Conservation (phyloP, 2,797 vertebrate species). For the Squalus acanthias region DNA sequence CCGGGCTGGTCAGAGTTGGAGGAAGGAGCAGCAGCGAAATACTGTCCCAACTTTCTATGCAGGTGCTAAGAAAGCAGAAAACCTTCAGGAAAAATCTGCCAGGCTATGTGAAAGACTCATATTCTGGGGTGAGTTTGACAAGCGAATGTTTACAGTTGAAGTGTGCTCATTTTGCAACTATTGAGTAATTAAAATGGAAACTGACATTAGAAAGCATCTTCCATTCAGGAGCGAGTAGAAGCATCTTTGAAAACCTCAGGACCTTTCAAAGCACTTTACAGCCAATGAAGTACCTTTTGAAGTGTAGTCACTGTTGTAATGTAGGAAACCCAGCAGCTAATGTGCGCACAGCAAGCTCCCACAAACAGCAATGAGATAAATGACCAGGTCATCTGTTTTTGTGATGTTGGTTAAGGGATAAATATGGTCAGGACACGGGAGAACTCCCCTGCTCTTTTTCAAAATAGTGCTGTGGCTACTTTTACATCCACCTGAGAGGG, state of each 20-base stretch:
- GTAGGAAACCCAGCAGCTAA: too few relatives aligned
- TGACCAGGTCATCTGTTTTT: background rate
- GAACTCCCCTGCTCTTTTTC: background rate
- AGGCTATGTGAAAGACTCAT: slow-evolving; percentile 40
- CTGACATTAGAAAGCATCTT: too few relatives aligned
- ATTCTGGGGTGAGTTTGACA: slow-evolving; percentile 41
- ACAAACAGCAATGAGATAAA: background rate
- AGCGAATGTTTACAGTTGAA: background rate
- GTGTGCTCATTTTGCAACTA: background rate
- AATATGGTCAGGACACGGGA: background rate
- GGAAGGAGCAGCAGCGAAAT: slow-evolving; percentile 43
- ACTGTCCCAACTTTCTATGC: slow-evolving; percentile 39
- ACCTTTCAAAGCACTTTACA: too few relatives aligned
- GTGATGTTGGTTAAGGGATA: background rate
- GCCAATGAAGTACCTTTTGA: too few relatives aligned
- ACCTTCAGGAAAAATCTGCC: slow-evolving; percentile 35
- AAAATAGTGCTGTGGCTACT: too few relatives aligned
- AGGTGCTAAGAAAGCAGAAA: slow-evolving; percentile 37
- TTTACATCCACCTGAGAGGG: background rate
- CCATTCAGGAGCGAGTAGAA: too few relatives aligned
- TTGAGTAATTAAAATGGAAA: background rate
- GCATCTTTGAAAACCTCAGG: too few relatives aligned
- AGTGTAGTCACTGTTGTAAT: too few relatives aligned
- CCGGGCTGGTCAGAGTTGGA: slow-evolving; percentile 44
- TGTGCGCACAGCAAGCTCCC: too few relatives aligned